Base-by-base conservation (phyloP, 1,140 invertebrate genomes). In the Lucilia cuprina region DNA sequence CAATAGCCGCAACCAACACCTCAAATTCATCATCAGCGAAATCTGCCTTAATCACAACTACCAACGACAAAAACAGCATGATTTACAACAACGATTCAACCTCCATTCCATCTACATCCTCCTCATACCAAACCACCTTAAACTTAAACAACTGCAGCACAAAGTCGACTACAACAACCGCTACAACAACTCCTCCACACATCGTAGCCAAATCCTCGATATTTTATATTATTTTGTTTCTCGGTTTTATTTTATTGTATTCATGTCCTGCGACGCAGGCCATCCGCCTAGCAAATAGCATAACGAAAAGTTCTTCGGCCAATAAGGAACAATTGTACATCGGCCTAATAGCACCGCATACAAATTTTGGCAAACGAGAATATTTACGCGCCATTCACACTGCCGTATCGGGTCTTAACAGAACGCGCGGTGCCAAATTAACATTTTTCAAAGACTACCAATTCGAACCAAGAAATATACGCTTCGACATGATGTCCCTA, bases 341-440 rank as follows among this genome's bases (percentile, higher is more conserved):
- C 41, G 93, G 93, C 19, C 88, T 93, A 30, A 92, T 94, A 75
- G 88, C 93, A 21, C 93, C 93, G 0, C 92, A 93, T 85, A 93
- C 93, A 35, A 92, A 91, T 85, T 93, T 94, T 83, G 90, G 92
- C 0, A 91, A 91, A 65, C 92, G 95, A 0, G 94, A 95, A 85
- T 96, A 96, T 89, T 93, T 93, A 78, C 92, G 93, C 70, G 94
- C 94, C 10, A 94, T 96, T 74, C 94, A 94, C 84, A 93, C 93
- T 49, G 94, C 94, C 4, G 92, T 96, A 14, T 90, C 91, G 7
- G 92, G 92, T 9, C 88, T 96, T 5, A 92, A 93, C 60, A 94
- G 93, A 88, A 92, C 92, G 8, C 92, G 92, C 80, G 90, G 92
- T 60, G 87, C 90, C n/a, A 93, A 92, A 85, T 92, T 94, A 83